These are phyloP conservation scores for Popillia japonica DNA, from an alignment of 1,140 invertebrate species.

Conservation along the genomic window DNA sequence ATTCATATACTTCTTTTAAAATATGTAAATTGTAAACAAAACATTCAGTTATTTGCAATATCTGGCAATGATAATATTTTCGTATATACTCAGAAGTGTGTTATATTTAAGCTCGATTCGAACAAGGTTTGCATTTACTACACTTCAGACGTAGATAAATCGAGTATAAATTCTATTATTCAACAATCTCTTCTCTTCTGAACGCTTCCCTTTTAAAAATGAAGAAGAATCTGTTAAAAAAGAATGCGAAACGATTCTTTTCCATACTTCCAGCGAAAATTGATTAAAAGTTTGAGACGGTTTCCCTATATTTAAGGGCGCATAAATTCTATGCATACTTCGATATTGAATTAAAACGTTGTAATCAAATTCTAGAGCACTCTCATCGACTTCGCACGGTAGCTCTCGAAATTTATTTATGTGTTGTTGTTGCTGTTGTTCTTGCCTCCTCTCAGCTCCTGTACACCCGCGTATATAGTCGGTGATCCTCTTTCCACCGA, in stretches of 20 bases:
- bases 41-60: too few species aligned
- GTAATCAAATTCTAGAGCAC: conserved; percentile 56
- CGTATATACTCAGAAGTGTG: too few species aligned
- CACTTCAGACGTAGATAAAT: background rate
- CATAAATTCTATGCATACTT: conserved; percentile 61
- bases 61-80: too few species aligned
- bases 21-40: too few species aligned
- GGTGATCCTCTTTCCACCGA: background rate
- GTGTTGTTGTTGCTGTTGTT: conserved; percentile 56
- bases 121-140: background rate
- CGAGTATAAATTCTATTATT: background rate
- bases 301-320: conserved; percentile 56
- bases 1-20: too few species aligned
- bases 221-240: background rate
- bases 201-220: background rate
- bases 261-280: conserved; percentile 57
- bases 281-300: conserved; percentile 59
- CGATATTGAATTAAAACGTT: conserved; percentile 60
- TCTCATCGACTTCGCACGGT: conserved; percentile 42
- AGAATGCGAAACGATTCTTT: conserved; percentile 51
- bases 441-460: conserved; percentile 23
- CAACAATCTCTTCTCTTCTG: background rate
- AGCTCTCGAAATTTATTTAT: conserved; percentile 57
- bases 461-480: background rate
- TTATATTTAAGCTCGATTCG: background rate